Evolutionary conservation across 2,888 invertebrate genomes (phyloP).

Genomic region (Branchellion lobata): DNA sequence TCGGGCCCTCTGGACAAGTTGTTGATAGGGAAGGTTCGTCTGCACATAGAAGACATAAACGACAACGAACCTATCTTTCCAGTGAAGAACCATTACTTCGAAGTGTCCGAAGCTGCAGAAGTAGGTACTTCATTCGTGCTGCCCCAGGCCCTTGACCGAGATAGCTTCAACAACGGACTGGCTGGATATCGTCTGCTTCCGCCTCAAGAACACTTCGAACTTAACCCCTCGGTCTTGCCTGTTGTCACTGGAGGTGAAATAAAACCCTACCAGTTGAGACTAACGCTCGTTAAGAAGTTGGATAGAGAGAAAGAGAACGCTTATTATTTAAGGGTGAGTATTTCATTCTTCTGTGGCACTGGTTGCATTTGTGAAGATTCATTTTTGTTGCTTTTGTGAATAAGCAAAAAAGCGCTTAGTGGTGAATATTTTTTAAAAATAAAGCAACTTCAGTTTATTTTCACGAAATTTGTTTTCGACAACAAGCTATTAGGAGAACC

Average conservation of each 20-base stretch:
- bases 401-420: background rate
- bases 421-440: background rate
- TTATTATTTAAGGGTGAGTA: conserved; percentile 19
- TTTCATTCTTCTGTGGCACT: background rate
- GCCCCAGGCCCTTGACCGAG: conserved; percentile 49
- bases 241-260: background rate
- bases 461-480: too few relatives aligned
- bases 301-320: conserved; percentile 30
- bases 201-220: conserved; percentile 37
- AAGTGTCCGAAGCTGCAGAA: conserved; percentile 49
- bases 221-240: background rate
- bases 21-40: conserved; percentile 49
- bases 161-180: conserved; percentile 45
- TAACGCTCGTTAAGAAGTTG: conserved; percentile 19
- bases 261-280: background rate
- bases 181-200: conserved; percentile 46
- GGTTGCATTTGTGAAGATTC: background rate
- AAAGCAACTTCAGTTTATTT: too few relatives aligned
- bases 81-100: conserved; percentile 35
- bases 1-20: conserved; percentile 45
- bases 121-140: conserved; percentile 47
- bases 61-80: conserved; percentile 51
- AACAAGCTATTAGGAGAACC: too few relatives aligned
- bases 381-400: background rate
- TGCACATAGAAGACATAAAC: conserved; percentile 51